Base-by-base conservation (phyloP, 2,797 vertebrate genomes). In the Lacerta agilis region DNA sequence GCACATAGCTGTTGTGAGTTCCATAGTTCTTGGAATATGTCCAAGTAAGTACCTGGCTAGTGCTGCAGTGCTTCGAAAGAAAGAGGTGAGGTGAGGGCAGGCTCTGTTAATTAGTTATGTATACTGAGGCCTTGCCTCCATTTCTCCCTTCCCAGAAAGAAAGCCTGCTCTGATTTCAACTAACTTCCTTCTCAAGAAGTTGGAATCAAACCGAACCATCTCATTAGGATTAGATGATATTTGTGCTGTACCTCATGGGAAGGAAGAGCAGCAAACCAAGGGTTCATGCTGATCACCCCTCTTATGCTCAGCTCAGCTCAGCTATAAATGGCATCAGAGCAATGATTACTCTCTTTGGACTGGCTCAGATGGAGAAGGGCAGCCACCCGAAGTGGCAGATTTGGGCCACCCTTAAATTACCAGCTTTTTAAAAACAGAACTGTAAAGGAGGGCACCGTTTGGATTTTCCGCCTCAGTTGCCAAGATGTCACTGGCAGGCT, bases 41-140 rank as follows among this genome's bases (percentile, higher is more conserved):
- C 72, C 38, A 64, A 29, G 38, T 25, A 27, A 69, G 61, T 23
- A 64, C 61, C 61, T 64, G 17, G 17, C 33, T 79, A n/a, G 43
- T 29, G 49, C 36, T 25, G 67, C 29, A 61, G 49, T 67, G n/a
- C 29, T 41, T 55, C 15, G 43, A 86, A 81, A 20, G 25, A 81
- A 43, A 45, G 25, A 66, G 55, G 71, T 33, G 36, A 75, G 79
- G 77, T 29, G n/a, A 76, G 72, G 69, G 72, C 27, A 33, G 29
- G 6, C 27, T 61, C 67, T 43, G 67, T 82, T 82, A 87, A 75
- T 87, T 23, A 87, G 69, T 87, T 43, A 87, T 29, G 64, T 69
- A 43, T 41, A 43, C 58, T 64, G 33, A 41, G 25, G 58, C 29
- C 49, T 15, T 5, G 23, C 49, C 29, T 41, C 2, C 33, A 38